Conservation (phyloP, 2,888 invertebrate species). For the Fabriciana adippe region DNA sequence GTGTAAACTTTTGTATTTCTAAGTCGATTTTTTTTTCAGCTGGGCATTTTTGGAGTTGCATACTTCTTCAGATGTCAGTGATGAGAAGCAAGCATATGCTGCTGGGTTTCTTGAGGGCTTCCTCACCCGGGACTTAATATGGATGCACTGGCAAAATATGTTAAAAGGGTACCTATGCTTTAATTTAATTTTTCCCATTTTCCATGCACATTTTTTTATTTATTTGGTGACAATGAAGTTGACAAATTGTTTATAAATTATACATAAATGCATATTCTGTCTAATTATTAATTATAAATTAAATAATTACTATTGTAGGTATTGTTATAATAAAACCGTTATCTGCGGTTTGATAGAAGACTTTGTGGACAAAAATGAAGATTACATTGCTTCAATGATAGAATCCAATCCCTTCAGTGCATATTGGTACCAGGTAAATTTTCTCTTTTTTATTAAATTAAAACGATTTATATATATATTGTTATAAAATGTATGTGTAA, state of each 20-base stretch:
- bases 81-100: conserved; percentile 84
- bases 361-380: conserved; percentile 80
- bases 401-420: conserved; percentile 61
- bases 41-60: conserved; percentile 84
- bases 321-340: conserved; percentile 78
- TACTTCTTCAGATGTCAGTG: conserved; percentile 68
- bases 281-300: background rate
- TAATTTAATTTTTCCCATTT: background rate
- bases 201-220: background rate
- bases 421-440: conserved; percentile 86
- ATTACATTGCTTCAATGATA: conserved; percentile 80
- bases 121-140: conserved; percentile 82
- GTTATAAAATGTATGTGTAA: too few species aligned
- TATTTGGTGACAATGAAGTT: too few species aligned
- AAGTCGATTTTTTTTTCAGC: conserved; percentile 53
- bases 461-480: too few species aligned
- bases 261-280: background rate
- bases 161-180: conserved; percentile 67
- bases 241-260: background rate
- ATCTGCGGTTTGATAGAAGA: conserved; percentile 79
- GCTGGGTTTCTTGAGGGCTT: conserved; percentile 85
- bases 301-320: conserved; percentile 44
- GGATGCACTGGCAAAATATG: conserved; percentile 84
- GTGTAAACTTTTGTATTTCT: too few species aligned
- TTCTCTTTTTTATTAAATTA: background rate